Base-by-base conservation (phyloP, 2,113 vertebrate species). In the Catharus bicknelli region DNA sequence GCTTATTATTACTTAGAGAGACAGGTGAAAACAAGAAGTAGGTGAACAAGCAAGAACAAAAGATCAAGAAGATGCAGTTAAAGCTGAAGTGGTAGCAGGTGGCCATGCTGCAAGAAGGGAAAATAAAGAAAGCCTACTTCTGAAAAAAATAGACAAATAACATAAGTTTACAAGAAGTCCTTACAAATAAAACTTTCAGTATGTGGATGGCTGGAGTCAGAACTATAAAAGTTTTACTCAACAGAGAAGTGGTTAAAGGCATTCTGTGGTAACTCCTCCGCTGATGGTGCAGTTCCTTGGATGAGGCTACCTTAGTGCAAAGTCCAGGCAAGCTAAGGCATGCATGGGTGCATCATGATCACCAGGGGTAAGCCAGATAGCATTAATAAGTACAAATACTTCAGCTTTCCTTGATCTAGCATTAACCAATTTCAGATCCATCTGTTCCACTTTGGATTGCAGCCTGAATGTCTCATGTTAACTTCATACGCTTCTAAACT, bases 371-470 rank as follows among this genome's bases (percentile, higher is more conserved):
- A 87, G 42, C 54, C 51, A 88, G 50, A 66, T 2, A 83, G 73
- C 54, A 48, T 82, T 90, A 95, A 51, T 93, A 90, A 92, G 21
- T 61, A 74, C 74, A 85, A 83, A 93, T 57, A 73, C 84, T 82
- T 79, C 27, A 86, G 87, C 54, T 94, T 93, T 83, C 59, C 69
- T 94, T 96, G 63, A 47, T 94, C 58, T 74, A 95, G 58, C 63
- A 93, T 90, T 90, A 96, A 94, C 63, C 77, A 90, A 30, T 85
- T 93, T 93, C 88, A 83, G 76, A 75, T 82, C 93, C 95, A 95
- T 94, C 91, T 95, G 86, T 83, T 93, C 45, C n/a, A 23, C 25
- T 92, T 93, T 94, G 90, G 84, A 86, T 47, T 85, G 91, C 57
- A 72, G 83, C 81, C 82, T 85, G 74, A 83, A 87, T 88, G 30